phyloP scores from a whole-genome alignment of 2,797 vertebrate species.

The Schizopygopsis pylzovi region DNA sequence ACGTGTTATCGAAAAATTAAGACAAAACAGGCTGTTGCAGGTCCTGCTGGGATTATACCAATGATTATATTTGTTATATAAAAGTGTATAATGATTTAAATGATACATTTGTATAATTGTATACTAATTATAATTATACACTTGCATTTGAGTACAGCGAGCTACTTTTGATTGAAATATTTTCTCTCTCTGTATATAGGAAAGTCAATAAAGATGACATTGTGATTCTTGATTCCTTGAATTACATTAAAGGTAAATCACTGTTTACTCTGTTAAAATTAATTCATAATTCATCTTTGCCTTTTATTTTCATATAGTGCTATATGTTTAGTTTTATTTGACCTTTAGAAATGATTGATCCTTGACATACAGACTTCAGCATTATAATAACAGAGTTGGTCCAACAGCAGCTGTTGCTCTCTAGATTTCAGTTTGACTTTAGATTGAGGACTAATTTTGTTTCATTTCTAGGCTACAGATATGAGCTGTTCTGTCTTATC shows the following conservation, averaged over 20 bases:
- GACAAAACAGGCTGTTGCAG: too few relatives aligned
- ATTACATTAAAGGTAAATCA: constrained; percentile 86
- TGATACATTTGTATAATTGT: background rate
- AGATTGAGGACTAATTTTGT: background rate
- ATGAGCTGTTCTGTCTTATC: constrained; percentile 85
- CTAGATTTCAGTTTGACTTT: background rate
- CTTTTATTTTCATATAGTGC: background rate
- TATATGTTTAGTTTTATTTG: background rate
- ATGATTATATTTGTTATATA: background rate
- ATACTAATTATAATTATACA: constrained; percentile 19
- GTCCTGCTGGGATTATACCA: background rate
- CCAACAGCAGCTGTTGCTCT: background rate
- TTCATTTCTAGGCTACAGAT: constrained; percentile 80
- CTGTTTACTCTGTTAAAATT: background rate
- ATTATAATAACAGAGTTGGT: background rate
- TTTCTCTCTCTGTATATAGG: constrained; percentile 64
- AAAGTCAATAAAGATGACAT: constrained; percentile 84
- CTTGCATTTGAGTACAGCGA: constrained; percentile 33
- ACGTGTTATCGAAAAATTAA: background rate
- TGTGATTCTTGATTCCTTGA: constrained; percentile 85
- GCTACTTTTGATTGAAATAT: background rate
- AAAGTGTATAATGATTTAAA: background rate
- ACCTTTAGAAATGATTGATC: constrained; percentile 7
- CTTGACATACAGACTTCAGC: background rate
- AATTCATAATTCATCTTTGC: background rate